Base-by-base conservation (phyloP, 2,113 vertebrate genomes). In the Ictalurus punctatus region DNA sequence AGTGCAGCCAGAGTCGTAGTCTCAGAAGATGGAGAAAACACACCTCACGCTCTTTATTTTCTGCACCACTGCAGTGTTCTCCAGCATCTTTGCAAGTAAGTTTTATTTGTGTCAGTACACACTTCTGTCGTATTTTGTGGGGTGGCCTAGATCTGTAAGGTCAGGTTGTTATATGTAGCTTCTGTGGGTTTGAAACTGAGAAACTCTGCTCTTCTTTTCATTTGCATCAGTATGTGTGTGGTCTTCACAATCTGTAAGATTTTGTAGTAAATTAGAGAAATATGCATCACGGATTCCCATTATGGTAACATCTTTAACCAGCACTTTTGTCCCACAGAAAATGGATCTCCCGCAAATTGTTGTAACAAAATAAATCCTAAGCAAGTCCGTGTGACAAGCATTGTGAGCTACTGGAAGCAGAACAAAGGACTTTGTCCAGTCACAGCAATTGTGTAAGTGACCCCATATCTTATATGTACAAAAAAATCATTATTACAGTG, bases 381-480 rank as follows among this genome's bases (percentile, higher is more conserved):
- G 4, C 80, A 0, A 52, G 0, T 90, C 40, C 0, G 0, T 0
- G 0, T 25, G 3, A 0, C 0, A 0, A 8, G 0, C 5, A 87
- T 95, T 13, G 1, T 10, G 61, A 16, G 78, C 80, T 96, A 95
- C 88, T 90, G 10, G 14, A 27, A 73, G 52, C 94, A 95, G 88
- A 0, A 21, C 9, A 83, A 84, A 65, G 84, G 9, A 19, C 0
- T 4, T 25, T 96, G 95, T 88, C 1, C 1, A 37, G 59, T 93
- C 79, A 16, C 0, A 12, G 93, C 92, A 12, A 2, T 95, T 44
- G 0, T 25, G 95, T 95, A 93, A 93, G 95, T 95, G 0, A 1
- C 71, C 21, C 27, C 2, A 23, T 17, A 9, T 13, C 30, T 34
- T 89, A 27, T 19, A 25, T 25, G 48, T 21, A 30, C 2, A 79